These are phyloP conservation scores for Macropus fuliginosus DNA, from an alignment of 2,797 vertebrate genomes.

Conservation along the genomic window DNA sequence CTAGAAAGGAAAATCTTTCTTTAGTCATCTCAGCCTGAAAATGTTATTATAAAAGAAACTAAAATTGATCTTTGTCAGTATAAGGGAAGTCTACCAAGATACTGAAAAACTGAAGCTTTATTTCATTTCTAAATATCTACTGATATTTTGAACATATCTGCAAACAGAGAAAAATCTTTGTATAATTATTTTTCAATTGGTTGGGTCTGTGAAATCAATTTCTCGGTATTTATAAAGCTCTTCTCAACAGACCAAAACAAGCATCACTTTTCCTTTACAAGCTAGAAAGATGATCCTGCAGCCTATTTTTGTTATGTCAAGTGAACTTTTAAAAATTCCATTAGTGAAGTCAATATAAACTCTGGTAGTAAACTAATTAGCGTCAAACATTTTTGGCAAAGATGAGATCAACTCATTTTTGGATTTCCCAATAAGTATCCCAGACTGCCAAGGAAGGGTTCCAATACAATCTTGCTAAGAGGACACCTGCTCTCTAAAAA, in stretches of 20 bases:
- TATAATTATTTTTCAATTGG: conserved; percentile 75
- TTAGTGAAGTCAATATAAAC: conserved; percentile 46
- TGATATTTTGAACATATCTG: conserved; percentile 15
- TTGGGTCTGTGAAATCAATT: conserved; percentile 72
- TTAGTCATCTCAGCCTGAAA: not conserved
- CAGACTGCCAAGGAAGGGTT: conserved; percentile 51
- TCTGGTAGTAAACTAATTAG: conserved; percentile 67
- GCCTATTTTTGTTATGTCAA: conserved; percentile 60
- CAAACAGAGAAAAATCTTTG: conserved; percentile 76
- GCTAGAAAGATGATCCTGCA: conserved; percentile 59
- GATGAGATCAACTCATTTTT: conserved; percentile 33
- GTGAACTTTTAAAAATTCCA: conserved; percentile 73
- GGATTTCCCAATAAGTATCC: conserved; percentile 25
- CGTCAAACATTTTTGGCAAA: conserved; percentile 62
- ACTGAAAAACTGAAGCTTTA: not conserved
- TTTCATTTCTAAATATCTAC: not conserved
- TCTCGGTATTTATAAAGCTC: conserved; percentile 63
- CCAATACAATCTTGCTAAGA: conserved; percentile 29
- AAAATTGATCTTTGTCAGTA: conserved; percentile 19
- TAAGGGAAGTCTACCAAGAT: not conserved
- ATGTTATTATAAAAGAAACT: conserved; percentile 48
- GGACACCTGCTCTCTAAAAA: not conserved
- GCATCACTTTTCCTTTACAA: conserved; percentile 70
- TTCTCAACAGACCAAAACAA: conserved; percentile 64
- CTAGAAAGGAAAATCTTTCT: not conserved